Conservation (phyloP, 1,140 invertebrate species). For the Tetramorium parvispinum region DNA sequence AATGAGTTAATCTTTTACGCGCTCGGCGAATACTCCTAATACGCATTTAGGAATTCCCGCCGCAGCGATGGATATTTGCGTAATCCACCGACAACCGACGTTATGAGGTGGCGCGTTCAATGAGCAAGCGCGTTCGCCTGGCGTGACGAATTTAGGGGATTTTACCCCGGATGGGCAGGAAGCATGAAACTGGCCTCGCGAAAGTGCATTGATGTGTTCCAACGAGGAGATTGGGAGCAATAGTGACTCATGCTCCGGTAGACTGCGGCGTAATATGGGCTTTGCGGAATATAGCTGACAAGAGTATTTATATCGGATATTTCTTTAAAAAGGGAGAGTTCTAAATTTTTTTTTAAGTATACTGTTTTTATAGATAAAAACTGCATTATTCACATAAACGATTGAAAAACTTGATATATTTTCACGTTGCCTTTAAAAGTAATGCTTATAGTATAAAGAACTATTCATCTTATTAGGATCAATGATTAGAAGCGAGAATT, state of each 20-base stretch:
- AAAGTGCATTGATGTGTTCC: slow-evolving; percentile 66
- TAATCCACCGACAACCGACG: slow-evolving; percentile 41
- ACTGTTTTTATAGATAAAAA: neutral
- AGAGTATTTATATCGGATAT: neutral
- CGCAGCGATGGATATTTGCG: neutral
- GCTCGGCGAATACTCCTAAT: slow-evolving; percentile 8
- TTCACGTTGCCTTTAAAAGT: neutral
- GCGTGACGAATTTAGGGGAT: slow-evolving; percentile 63
- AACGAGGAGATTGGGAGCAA: slow-evolving; percentile 65
- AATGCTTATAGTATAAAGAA: neutral
- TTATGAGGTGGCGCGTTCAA: slow-evolving; percentile 19
- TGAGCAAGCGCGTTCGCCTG: neutral
- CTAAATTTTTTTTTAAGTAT: neutral
- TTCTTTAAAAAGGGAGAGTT: neutral
- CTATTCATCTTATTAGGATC: slow-evolving; percentile 16
- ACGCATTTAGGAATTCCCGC: slow-evolving; percentile 17
- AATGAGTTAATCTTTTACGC: slow-evolving; percentile 65
- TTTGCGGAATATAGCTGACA: neutral
- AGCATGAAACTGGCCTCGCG: slow-evolving; percentile 55
- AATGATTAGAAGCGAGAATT: neutral
- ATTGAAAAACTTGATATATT: neutral
- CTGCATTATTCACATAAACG: neutral
- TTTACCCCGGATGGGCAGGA: slow-evolving; percentile 67
- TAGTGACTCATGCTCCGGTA: slow-evolving; percentile 58
- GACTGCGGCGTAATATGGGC: slow-evolving; percentile 1